Evolutionary conservation across 2,888 invertebrate species (phyloP).

Genomic region (Microchrysa polita): DNA sequence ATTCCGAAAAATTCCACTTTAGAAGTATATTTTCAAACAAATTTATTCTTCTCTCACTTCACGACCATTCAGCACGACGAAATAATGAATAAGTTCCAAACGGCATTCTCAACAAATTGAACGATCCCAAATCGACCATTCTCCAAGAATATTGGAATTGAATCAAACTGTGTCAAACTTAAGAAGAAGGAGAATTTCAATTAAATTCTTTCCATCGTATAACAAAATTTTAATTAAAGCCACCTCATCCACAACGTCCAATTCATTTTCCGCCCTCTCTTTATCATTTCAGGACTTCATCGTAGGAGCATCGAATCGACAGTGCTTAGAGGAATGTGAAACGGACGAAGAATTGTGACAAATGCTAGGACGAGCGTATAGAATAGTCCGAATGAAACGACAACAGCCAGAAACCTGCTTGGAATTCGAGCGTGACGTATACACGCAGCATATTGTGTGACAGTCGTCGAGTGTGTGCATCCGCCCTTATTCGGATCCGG

Average conservation of each 20-base stretch:
- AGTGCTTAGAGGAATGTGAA: conserved; percentile 3
- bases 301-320: neutral
- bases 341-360: conserved; percentile 15
- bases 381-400: neutral
- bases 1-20: no score
- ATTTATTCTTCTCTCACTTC: no score
- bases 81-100: no score
- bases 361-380: neutral
- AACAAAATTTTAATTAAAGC: conserved; percentile 37
- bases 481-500: conserved; percentile 5
- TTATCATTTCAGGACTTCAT: conserved; percentile 26
- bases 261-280: conserved; percentile 23
- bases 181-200: conserved; percentile 31
- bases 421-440: neutral
- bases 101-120: no score
- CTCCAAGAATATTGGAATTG: conserved; percentile 14
- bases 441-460: conserved; percentile 4
- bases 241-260: conserved; percentile 9
- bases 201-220: conserved; percentile 33
- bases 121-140: neutral
- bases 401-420: neutral
- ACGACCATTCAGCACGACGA: no score
- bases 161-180: conserved; percentile 8
- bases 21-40: no score
- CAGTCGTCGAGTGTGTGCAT: neutral